Evolutionary conservation across 2,888 invertebrate genomes (phyloP), one percentile per base, ranked within the genome.

Genomic region (Eristalis intricaria): DNA sequence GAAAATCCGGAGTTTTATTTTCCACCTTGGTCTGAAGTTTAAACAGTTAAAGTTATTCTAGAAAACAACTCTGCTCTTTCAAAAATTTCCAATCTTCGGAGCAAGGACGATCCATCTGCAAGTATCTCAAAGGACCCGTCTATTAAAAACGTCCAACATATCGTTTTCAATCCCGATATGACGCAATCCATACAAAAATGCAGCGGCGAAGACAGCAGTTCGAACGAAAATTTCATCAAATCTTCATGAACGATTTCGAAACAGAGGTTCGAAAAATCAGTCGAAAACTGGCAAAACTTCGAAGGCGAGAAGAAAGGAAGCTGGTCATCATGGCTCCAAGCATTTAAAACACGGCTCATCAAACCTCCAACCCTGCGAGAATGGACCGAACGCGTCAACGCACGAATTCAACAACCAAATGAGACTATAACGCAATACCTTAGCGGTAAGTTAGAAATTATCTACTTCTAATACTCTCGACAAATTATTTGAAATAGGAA

Each of bases 231-330:
- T 19, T 79, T 79, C n/a, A 35, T 71, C n/a, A 70, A 68, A 43
- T 50, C 7, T n/a, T n/a, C n/a, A n/a, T n/a, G n/a, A n/a, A n/a
- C n/a, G n/a, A n/a, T n/a, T n/a, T n/a, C n/a, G n/a, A n/a, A n/a
- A n/a, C n/a, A n/a, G n/a, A 11, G 29, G n/a, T n/a, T 74, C 65
- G 19, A 5, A 19, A 19, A 19, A 50, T 5, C 19, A 50, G 43
- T 19, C 4, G 56, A 79, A 71, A 71, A 80, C 19, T 66, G 66
- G 71, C 79, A 80, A 61, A 80, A 73, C 40, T 63, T 66, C 35
- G 73, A 80, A 66, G 73, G 73, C 32, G 79, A 79, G 29, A 64
- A 64, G 11, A 70, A n/a, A n/a, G n/a, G n/a, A 58, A 26, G 35
- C 58, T 78, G 65, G 65, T 19, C 43, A 13, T n/a, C 50, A 58